These are phyloP conservation scores for Nomia melanderi DNA, from an alignment of 1,140 invertebrate genomes.

Conservation along the genomic window DNA sequence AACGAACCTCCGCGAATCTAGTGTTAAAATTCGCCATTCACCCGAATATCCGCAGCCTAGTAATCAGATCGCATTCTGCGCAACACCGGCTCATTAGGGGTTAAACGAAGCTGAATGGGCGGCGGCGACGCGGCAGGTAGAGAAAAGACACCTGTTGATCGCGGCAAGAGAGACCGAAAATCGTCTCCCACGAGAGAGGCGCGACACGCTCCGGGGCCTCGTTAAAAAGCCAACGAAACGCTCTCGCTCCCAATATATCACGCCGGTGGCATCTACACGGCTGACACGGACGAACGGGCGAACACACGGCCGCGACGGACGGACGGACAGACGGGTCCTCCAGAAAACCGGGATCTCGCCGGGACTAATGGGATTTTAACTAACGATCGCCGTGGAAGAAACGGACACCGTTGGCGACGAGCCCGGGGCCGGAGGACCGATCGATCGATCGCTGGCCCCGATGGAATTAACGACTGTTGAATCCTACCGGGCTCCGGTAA, in stretches of 20 bases:
- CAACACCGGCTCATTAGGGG: too few species aligned
- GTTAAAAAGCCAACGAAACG: conserved; percentile 69
- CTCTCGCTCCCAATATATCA: conserved; percentile 76
- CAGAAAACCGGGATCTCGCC: conserved; percentile 69
- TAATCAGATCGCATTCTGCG: too few species aligned
- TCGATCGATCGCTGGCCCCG: conserved; percentile 44
- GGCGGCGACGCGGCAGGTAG: conserved; percentile 58
- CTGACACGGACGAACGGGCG: conserved; percentile 68
- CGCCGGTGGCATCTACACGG: conserved; percentile 66
- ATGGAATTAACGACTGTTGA: conserved; percentile 20
- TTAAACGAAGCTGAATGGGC: not conserved
- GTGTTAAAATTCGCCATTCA: too few species aligned
- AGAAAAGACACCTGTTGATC: conserved; percentile 75
- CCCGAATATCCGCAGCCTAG: too few species aligned
- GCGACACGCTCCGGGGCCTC: conserved; percentile 52
- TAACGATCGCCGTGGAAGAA: conserved; percentile 66
- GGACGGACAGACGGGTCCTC: conserved; percentile 62
- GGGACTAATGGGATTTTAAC: conserved; percentile 78
- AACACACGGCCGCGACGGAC: too few species aligned
- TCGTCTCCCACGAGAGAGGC: conserved; percentile 42
- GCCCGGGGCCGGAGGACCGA: not conserved
- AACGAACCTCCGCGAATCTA: too few species aligned
- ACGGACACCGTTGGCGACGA: conserved; percentile 24
- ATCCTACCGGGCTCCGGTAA: conserved; percentile 10
- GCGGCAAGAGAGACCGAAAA: conserved; percentile 65